Base-by-base conservation (phyloP, 2,888 invertebrate genomes). In the Scelioninae gen. 2 region DNA sequence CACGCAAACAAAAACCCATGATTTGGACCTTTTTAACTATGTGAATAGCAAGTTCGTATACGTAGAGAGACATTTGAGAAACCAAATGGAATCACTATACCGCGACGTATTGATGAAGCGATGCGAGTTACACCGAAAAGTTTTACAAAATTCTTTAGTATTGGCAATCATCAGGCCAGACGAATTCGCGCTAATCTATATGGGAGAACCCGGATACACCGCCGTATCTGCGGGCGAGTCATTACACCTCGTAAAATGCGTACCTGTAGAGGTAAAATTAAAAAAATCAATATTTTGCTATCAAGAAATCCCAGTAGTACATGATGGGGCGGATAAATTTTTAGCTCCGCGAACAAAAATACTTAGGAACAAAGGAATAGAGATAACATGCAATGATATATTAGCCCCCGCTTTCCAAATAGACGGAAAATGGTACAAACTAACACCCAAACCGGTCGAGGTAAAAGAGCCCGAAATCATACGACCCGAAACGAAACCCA, bases 21-120 rank as follows among this genome's bases (percentile, higher is more conserved):
- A 76, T 11, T 28, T 76, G 0, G 77, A 79, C 19, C 41, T 79
- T 0, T 76, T 76, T 3, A 15, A 58, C 0, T 79, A 79, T 33
- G 60, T 78, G 0, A 79, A 78, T 37, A 73, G 76, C 2, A 80
- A 81, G 71, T 78, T 81, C 4, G 50, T 81, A 9, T 81, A 80
- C 52, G 72, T 78, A 0, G 79, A 81, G 61, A 11, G 9, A 28
- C 37, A 52, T 9, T 2, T 37, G 0, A 18, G 13, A 19, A 19
- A 0, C n/a, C 52, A 52, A 37, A 1, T 52, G 1, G 2, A 35
- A 37, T 10, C 18, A 2, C 37, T 52, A 37, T 52, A 52, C 7
- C 18, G 37, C 5, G 37, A 52, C 22, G 9, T 52, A 9, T 4
- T 52, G 0, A 11, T 13, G 2, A 35, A 52, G 37, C n/a, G 10